Base-by-base conservation (phyloP, 2,797 vertebrate species). In the Chlorospingus semifuscus region DNA sequence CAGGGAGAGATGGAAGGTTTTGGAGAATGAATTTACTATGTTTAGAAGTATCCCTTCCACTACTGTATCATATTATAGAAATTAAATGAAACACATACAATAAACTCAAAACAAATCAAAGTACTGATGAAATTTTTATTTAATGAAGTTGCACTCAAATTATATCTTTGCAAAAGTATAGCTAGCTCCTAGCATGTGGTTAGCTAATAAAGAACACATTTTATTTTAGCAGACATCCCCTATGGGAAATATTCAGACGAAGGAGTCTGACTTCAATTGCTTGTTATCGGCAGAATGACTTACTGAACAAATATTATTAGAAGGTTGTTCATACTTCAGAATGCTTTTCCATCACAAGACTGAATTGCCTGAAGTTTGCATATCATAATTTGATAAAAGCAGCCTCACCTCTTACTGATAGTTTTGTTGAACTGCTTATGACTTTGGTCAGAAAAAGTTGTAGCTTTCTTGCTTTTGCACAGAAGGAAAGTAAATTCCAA, bases 271-370 rank as follows among this genome's bases (percentile, higher is more conserved):
- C 83, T 96, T 92, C 71, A 85, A 92, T 30, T 94, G 64, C 83
- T 97, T 89, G 60, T 82, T 98, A 97, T 97, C 97, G 93, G 87
- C 12, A 77, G 29, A 96, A 94, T 96, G 96, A 97, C 94, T 97
- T 96, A 95, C 78, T 96, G 95, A 97, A 93, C 85, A 98, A 98
- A 98, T 93, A 97, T 87, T 97, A 96, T 94, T 93, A 97, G 94
- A 97, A 97, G 95, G 83, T 94, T 97, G 91, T 86, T 97, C 93
- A 37, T 78, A 95, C 63, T 92, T 95, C 15, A 96, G 92, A 96
- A 97, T 94, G 71, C 60, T 93, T 97, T 90, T 86, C 82, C 92
- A 90, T 98, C 96, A 95, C 75, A 96, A 92, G 84, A 83, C 64
- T 88, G 61, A 89, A 80, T 34, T 81, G 82, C 84, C 85, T 96